Conservation (phyloP, 2,888 invertebrate species). For the Ormia ochracea region DNA sequence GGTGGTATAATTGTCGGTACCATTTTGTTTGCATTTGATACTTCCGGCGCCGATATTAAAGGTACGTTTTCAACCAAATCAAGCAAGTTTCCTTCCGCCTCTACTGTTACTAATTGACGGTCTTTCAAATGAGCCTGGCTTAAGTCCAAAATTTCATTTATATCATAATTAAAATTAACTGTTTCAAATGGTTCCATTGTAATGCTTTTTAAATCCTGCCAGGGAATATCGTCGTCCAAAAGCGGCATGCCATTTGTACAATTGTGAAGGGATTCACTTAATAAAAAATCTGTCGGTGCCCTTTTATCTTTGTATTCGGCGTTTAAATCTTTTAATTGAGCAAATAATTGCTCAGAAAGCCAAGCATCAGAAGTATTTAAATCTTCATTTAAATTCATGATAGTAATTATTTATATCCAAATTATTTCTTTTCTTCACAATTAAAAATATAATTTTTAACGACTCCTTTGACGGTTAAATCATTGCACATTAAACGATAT, state of each 20-base stretch:
- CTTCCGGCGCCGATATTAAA: slow-evolving; percentile 16
- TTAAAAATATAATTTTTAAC: slow-evolving; percentile 20
- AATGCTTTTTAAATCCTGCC: slow-evolving; percentile 51
- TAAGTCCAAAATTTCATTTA: slow-evolving; percentile 65
- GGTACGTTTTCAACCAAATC: slow-evolving; percentile 12
- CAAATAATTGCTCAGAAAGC: slow-evolving; percentile 68
- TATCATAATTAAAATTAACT: slow-evolving; percentile 37
- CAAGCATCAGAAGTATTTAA: slow-evolving; percentile 67
- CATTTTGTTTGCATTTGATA: slow-evolving; percentile 58
- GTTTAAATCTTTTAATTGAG: slow-evolving; percentile 68
- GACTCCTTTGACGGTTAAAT: too few relatives aligned
- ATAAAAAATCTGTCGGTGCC: slow-evolving; percentile 24
- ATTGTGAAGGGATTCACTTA: slow-evolving; percentile 32
- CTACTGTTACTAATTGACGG: slow-evolving; percentile 57
- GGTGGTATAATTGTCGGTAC: background rate
- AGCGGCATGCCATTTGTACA: slow-evolving; percentile 30
- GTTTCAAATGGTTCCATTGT: slow-evolving; percentile 55
- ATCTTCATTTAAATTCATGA: slow-evolving; percentile 65
- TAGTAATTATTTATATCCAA: background rate
- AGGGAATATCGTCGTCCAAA: slow-evolving; percentile 47
- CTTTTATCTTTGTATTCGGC: slow-evolving; percentile 60
- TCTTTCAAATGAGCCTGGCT: slow-evolving; percentile 34
- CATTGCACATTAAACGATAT: too few relatives aligned
- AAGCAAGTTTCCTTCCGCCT: slow-evolving; percentile 33
- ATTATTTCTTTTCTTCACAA: background rate